Percentiles rank a stretch among this genome's conserved stretches.
Evolutionary conservation across 2,113 vertebrate genomes (phyloP).

Genomic region (Laticauda colubrina): DNA sequence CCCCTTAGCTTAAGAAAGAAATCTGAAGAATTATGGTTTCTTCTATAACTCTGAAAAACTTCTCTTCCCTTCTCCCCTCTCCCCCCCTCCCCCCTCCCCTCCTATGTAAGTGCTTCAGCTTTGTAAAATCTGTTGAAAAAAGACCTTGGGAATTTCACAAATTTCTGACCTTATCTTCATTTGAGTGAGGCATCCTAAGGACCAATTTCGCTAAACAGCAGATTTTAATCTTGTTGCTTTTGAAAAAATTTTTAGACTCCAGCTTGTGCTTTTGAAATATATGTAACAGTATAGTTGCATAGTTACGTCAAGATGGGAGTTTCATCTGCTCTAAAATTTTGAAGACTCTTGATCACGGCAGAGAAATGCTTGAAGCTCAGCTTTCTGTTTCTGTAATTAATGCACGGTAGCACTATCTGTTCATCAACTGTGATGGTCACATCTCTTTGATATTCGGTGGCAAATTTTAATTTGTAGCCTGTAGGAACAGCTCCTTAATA

Average conservation of each 20-base stretch:
- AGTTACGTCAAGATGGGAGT: not conserved
- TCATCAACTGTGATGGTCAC: not conserved
- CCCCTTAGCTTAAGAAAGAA: not conserved
- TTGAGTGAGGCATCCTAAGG: not conserved
- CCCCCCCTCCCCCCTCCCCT: not conserved
- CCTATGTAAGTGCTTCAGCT: not conserved
- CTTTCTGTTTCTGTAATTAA: conserved; percentile 22
- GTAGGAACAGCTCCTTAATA: not conserved
- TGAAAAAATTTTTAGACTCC: not conserved
- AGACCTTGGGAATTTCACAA: not conserved
- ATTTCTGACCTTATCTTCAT: not conserved
- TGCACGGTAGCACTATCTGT: not conserved
- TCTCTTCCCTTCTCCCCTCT: not conserved
- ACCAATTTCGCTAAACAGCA: not conserved
- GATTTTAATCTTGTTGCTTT: not conserved
- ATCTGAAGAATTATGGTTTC: not conserved
- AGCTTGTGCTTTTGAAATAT: not conserved
- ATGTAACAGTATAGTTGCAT: not conserved
- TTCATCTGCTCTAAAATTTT: not conserved
- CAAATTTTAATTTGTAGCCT: not conserved
- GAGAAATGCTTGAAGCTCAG: not conserved
- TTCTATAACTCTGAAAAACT: not conserved
- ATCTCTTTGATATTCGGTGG: not conserved
- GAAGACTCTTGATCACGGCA: not conserved
- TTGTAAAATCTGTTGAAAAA: not conserved